A percentile compares a stretch with the other conserved stretches of the same genome.
Evolutionary conservation across 2,888 invertebrate species (phyloP).

Genomic region (Onthophagus sagittarius): DNA sequence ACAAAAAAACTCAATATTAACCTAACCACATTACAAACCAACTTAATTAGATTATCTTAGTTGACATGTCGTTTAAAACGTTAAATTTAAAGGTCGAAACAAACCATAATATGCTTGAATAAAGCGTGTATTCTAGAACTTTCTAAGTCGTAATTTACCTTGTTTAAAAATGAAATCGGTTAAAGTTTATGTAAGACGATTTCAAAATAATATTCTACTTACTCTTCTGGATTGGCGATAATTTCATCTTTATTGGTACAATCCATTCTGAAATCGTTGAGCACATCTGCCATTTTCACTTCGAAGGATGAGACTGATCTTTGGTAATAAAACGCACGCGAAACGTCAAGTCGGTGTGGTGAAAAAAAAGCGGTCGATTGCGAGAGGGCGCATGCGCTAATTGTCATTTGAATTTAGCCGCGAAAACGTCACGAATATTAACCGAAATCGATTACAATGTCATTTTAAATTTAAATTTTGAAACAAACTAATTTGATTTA

Average conservation of each 20-base stretch:
- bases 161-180: background rate
- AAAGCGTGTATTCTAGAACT: slow-evolving; percentile 3
- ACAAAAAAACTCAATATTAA: too few relatives aligned
- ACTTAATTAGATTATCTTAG: too few relatives aligned
- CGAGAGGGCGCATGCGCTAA: slow-evolving; percentile 8
- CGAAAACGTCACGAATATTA: slow-evolving; percentile 15
- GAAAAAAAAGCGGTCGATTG: background rate
- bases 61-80: background rate
- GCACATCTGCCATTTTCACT: slow-evolving; percentile 43
- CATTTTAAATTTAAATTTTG: too few relatives aligned
- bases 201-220: slow-evolving; percentile 33
- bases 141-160: background rate
- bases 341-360: slow-evolving; percentile 2
- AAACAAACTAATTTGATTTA: too few relatives aligned
- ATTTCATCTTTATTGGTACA: slow-evolving; percentile 43
- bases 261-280: slow-evolving; percentile 43
- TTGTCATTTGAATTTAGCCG: slow-evolving; percentile 21
- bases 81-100: background rate
- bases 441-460: background rate
- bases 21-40: too few relatives aligned
- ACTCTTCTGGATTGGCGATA: slow-evolving; percentile 45
- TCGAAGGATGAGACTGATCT: slow-evolving; percentile 16
- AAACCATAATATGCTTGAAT: background rate
- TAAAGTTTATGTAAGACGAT: background rate
- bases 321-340: slow-evolving; percentile 7